A percentile compares a stretch with the other conserved stretches of the same genome.
phyloP scores from a whole-genome alignment of 2,113 vertebrate genomes.

The Scolopax mira region DNA sequence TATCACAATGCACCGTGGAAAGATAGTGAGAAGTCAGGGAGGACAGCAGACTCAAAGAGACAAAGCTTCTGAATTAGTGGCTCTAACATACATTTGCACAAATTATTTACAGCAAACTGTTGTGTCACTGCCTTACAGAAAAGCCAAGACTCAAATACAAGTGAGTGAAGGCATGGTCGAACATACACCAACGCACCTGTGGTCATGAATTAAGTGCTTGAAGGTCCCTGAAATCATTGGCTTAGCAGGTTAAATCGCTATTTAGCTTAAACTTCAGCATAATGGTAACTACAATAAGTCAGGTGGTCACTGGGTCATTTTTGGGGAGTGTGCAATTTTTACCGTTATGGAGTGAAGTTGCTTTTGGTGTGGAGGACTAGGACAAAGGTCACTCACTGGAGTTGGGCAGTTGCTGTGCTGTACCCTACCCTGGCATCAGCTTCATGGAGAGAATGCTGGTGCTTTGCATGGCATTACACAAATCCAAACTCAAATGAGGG shows the following conservation, averaged over 20 bases:
- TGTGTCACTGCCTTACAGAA: not conserved
- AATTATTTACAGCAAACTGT: not conserved
- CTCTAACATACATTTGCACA: not conserved
- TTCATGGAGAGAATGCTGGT: not conserved
- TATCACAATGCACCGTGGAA: not conserved
- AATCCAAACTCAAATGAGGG: not conserved
- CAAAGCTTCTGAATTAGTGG: not conserved
- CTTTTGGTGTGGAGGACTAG: not conserved
- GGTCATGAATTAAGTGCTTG: not conserved
- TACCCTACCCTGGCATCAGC: not conserved
- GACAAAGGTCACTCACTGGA: not conserved
- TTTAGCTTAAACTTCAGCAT: not conserved
- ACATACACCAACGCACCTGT: not conserved
- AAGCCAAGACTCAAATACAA: fast-evolving
- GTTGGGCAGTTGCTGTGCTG: fast-evolving
- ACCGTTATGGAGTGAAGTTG: not conserved
- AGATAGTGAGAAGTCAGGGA: not conserved
- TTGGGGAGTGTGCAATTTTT: not conserved
- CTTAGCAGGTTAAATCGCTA: not conserved
- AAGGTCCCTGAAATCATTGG: not conserved
- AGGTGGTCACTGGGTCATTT: not conserved
- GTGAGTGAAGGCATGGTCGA: not conserved
- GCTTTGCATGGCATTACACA: not conserved
- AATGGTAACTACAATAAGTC: not conserved
- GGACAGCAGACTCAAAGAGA: not conserved